A percentile compares a stretch with the other conserved stretches of the same genome.
These are phyloP conservation scores for Petrolisthes cinctipes DNA, from an alignment of 2,888 invertebrate species.

Conservation along the genomic window DNA sequence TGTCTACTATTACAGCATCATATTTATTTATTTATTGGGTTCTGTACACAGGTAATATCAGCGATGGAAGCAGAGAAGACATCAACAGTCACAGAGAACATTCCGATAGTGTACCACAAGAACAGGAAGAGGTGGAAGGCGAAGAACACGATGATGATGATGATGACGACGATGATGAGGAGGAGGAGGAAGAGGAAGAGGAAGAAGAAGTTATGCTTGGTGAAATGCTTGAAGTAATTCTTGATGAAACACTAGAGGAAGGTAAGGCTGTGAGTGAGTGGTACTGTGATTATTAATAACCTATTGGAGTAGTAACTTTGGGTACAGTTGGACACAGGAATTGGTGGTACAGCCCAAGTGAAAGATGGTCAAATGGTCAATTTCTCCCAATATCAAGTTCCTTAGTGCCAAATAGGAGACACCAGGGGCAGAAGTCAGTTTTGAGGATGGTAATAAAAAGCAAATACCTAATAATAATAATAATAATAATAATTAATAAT, in stretches of 20 bases:
- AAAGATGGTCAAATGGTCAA: background rate
- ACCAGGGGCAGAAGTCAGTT: too few relatives aligned
- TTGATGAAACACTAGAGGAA: background rate
- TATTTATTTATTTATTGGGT: too few relatives aligned
- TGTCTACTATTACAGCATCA: too few relatives aligned
- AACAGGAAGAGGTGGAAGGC: background rate
- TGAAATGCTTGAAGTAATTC: background rate
- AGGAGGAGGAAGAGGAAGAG: constrained; percentile 12
- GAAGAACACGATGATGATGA: constrained; percentile 11
- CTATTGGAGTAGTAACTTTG: too few relatives aligned
- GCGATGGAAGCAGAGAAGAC: too few relatives aligned
- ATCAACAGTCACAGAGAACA: too few relatives aligned
- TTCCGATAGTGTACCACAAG: background rate
- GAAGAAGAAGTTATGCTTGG: background rate
- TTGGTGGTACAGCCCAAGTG: background rate
- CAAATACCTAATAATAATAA: background rate
- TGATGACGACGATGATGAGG: background rate
- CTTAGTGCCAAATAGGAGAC: too few relatives aligned
- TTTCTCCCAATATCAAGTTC: too few relatives aligned
- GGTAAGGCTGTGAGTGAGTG: background rate
- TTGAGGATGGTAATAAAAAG: too few relatives aligned
- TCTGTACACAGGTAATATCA: too few relatives aligned
- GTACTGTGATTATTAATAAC: too few relatives aligned
- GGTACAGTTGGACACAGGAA: background rate
- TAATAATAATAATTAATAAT: background rate